Conservation (phyloP, 2,797 vertebrate genomes). For the Triplophysa yarkandensis region DNA sequence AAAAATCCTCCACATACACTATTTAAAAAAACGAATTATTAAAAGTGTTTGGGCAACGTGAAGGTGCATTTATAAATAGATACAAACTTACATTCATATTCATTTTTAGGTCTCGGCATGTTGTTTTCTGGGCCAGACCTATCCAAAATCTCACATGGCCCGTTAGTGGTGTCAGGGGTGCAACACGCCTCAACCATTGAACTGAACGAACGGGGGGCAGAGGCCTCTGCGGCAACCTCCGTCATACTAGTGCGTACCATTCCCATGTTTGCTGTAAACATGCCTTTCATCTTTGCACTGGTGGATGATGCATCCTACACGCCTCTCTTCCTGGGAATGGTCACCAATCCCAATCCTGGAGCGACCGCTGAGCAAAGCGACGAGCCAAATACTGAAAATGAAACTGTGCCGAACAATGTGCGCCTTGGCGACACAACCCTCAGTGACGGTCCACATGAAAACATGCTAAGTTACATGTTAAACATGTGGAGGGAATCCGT, state of each 20-base stretch:
- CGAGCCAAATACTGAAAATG: constrained; percentile 44
- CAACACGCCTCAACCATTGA: constrained; percentile 85
- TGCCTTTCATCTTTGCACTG: constrained; percentile 86
- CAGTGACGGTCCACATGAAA: constrained; percentile 47
- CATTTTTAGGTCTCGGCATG: constrained; percentile 83
- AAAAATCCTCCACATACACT: neutral
- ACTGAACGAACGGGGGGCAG: constrained; percentile 83
- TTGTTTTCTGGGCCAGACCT: constrained; percentile 83
- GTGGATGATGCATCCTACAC: constrained; percentile 77
- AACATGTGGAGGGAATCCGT: constrained; percentile 44
- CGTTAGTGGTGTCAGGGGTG: constrained; percentile 79
- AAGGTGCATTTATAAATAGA: neutral
- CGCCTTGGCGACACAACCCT: constrained; percentile 44
- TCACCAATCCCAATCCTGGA: constrained; percentile 83
- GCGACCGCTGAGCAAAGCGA: constrained; percentile 50
- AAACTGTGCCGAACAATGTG: constrained; percentile 24
- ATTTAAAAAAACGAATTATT: too few relatives aligned
- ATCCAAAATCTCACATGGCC: constrained; percentile 75
- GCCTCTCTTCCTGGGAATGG: constrained; percentile 84
- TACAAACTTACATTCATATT: neutral
- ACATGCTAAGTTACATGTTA: constrained; percentile 50
- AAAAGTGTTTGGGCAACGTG: neutral
- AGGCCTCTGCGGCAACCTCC: constrained; percentile 82
- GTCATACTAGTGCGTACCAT: constrained; percentile 77
- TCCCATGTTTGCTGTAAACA: constrained; percentile 81